Percentiles rank a stretch among this genome's conserved stretches.
Evolutionary conservation across 2,113 vertebrate species (phyloP).

Genomic region (Corynorhinus townsendii): DNA sequence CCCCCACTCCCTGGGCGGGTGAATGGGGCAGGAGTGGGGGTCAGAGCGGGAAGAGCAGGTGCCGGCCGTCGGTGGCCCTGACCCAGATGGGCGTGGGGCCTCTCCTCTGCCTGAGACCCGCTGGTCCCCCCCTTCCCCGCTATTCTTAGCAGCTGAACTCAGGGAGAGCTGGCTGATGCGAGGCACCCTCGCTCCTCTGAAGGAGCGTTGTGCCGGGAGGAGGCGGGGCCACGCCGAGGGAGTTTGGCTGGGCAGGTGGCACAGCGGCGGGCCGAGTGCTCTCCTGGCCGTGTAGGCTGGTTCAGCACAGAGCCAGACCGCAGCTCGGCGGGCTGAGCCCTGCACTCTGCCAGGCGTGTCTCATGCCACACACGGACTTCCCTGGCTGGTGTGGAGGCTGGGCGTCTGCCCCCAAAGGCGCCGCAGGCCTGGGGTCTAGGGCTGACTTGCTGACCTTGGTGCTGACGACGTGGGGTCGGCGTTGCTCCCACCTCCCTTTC

Average conservation of each 20-base stretch:
- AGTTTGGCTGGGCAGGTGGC: not conserved
- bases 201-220: constrained; percentile 22
- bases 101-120: not conserved
- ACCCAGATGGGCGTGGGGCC: not conserved
- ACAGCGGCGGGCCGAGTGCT: not conserved
- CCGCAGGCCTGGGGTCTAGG: not conserved
- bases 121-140: constrained; percentile 59
- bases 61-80: not conserved
- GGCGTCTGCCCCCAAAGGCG: not conserved
- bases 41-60: not conserved
- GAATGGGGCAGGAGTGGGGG: not conserved
- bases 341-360: not conserved
- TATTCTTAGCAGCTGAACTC: constrained; percentile 80
- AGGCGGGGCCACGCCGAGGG: not conserved
- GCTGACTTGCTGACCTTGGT: not conserved
- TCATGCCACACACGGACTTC: not conserved
- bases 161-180: constrained; percentile 68
- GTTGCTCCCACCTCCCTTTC: not conserved
- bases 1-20: not conserved
- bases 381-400: not conserved
- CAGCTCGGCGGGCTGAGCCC: not conserved
- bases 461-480: not conserved
- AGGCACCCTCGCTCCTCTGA: constrained; percentile 40
- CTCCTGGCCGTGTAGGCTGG: not conserved
- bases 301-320: not conserved